Evolutionary conservation across 37 sponge, comb jelly and placozoan genomes (phyloP), one percentile per base, ranked within the genome.

Genomic region (Chondrilla cf. caribensis): DNA sequence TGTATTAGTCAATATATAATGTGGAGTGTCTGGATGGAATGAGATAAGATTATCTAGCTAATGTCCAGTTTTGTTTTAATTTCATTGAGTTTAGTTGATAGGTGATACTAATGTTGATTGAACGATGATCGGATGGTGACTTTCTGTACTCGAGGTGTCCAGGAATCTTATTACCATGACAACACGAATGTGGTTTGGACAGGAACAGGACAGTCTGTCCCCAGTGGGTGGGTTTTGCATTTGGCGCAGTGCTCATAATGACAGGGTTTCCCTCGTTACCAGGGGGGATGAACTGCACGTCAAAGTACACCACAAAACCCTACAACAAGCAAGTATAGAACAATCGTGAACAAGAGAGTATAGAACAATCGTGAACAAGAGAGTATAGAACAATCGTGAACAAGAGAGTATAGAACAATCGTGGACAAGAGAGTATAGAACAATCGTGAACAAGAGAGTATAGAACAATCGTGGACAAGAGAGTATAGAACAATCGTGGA

Each of bases 271-370:
- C 57, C 60, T 64, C 29, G 22, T 41, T 18, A 66, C 29, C 19
- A 32, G 59, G 38, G 5, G 47, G 64, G 26, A 82, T 78, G 78
- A 93, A 90, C 25, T 37, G 44, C 6, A 85, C 77, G 32, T 93
- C 88, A 82, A 93, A 93, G 86, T 84, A 93, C 15, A 81, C 83
- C 28, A 91, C 89, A 35, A 93, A 6, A 0, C 82, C 94, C 94
- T 93, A 78, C 42, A 71, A 54, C 18, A 8, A 26, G 37, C n/a
- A n/a, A 47, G 37, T 21, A 62, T n/a, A 28, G 64, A 15, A 15
- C 64, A 7, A n/a, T 5, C 8, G 29, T 62, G 25, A 28, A 29
- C 15, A 62, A 7, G 18, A 29, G 64, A n/a, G n/a, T n/a, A n/a
- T n/a, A n/a, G n/a, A n/a, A n/a, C n/a, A n/a, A n/a, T n/a, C n/a